These are phyloP conservation scores for Sabellastarte sp. DNA, from an alignment of 2,888 invertebrate species.

Conservation along the genomic window DNA sequence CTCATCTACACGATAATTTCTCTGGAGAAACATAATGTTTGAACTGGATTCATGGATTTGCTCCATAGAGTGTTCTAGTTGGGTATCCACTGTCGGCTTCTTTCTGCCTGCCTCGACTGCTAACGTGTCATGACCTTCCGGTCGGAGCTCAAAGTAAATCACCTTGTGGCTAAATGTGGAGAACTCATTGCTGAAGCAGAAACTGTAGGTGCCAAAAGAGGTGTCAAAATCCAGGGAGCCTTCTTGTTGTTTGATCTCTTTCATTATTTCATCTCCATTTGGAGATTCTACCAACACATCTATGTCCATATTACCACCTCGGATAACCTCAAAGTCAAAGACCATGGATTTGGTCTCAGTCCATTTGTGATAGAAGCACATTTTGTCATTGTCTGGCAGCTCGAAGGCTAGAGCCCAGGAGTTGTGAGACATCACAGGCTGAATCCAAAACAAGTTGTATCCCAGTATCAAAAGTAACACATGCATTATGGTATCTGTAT, in stretches of 20 bases:
- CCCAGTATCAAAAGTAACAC: no score
- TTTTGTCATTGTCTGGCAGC: conserved; percentile 42
- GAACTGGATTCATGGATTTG: conserved; percentile 16
- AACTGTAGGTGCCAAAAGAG: conserved; percentile 44
- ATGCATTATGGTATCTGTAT: no score
- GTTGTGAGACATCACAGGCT: no score
- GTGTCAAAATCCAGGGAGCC: conserved; percentile 41
- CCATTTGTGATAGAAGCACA: conserved; percentile 48
- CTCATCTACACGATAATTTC: conserved; percentile 46
- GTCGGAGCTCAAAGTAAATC: conserved; percentile 44
- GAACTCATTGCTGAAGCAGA: conserved; percentile 50
- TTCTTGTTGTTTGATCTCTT: conserved; percentile 32
- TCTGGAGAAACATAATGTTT: conserved; percentile 32
- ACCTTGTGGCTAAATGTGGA: conserved; percentile 49
- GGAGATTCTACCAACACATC: conserved; percentile 47
- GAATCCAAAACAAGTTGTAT: no score
- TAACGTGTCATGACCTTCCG: conserved; percentile 37
- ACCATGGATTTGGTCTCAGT: conserved; percentile 33
- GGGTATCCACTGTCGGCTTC: conserved; percentile 37
- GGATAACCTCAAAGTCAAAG: conserved; percentile 43
- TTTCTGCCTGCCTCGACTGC: conserved; percentile 43
- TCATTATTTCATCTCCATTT: conserved; percentile 46
- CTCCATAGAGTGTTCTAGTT: conserved; percentile 25
- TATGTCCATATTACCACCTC: conserved; percentile 51
- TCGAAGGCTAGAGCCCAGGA: conserved; percentile 38